Percentiles rank a stretch among this genome's conserved stretches.
These are phyloP conservation scores for Sciurus carolinensis DNA, from an alignment of 2,797 vertebrate genomes.

Conservation along the genomic window DNA sequence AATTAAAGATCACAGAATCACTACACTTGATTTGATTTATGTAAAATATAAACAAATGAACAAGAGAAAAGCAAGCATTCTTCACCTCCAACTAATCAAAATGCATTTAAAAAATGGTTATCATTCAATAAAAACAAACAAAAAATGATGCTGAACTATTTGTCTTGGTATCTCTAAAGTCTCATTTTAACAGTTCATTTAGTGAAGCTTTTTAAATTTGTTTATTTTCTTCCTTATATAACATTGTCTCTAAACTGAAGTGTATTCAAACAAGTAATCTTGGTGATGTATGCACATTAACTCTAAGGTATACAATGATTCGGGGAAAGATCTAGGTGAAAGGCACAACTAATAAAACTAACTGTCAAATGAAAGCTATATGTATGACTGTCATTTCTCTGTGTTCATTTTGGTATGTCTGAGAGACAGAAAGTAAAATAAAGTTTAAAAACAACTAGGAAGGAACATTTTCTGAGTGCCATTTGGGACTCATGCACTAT, in stretches of 20 bases:
- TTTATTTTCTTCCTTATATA: constrained; percentile 25
- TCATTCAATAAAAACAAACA: constrained; percentile 13
- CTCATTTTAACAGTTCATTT: constrained; percentile 27
- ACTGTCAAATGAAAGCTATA: neutral
- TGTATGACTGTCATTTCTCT: neutral
- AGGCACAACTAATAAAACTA: neutral
- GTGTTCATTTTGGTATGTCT: neutral
- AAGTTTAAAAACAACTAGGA: constrained; percentile 7
- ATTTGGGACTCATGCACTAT: neutral
- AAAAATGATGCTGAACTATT: neutral
- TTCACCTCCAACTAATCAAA: constrained; percentile 13
- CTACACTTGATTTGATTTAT: constrained; percentile 13
- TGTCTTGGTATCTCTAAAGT: neutral
- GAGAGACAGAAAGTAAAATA: neutral
- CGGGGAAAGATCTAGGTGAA: neutral
- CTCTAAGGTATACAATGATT: neutral
- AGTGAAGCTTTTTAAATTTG: neutral
- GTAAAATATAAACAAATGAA: neutral
- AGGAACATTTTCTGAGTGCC: neutral
- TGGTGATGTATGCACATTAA: neutral
- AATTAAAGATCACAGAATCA: neutral
- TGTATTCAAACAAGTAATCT: neutral
- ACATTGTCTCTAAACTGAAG: neutral
- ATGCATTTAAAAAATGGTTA: neutral
- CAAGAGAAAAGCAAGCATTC: neutral